Evolutionary conservation across 1,140 invertebrate species (phyloP), one percentile per base, ranked within the genome.

Genomic region (Dinoponera quadriceps): DNA sequence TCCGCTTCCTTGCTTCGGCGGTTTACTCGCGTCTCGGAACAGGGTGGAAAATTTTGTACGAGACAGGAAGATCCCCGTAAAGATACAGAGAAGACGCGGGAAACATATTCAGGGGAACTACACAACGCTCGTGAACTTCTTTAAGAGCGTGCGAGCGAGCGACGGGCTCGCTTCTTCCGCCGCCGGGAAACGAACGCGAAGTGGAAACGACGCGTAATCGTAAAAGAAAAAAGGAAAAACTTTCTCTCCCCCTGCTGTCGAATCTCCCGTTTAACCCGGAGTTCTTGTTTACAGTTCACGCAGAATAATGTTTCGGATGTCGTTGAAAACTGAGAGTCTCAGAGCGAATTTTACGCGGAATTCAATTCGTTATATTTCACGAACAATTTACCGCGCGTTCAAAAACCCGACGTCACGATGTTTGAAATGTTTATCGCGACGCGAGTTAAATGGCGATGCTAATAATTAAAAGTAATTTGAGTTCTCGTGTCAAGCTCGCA

Each of bases 21-120:
- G 57, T 55, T 86, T 66, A 14, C 66, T n/a, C 38, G 27, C 54
- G 22, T 51, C 25, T 51, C 20, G 44, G 59, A 69, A 66, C 51
- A 25, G 38, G 27, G 4, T 59, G 22, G 14, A 11, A 38, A 38
- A 48, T 74, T 57, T 54, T 48, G 51, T 71, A 29, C 33, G 9
- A 80, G 33, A 9, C 25, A 29, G 25, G 33, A 59, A 71, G 20
- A 66, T 63, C 20, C 44, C 54, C 9, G 49, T 77, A 66, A 77
- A 77, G 48, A 77, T 77, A 38, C 27, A 33, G 13, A 69, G 54
- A 14, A n/a, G n/a, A 71, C n/a, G 51, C 33, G 38, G 18, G 22
- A 20, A 71, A 80, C 57, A 71, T 80, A 80, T 80, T 71, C 75
- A 55, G 55, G n/a, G n/a, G 49, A 57, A 69, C 54, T 69, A 55